These are phyloP conservation scores for Drosophila kohkoa DNA, from an alignment of 1,140 invertebrate genomes.

Conservation along the genomic window DNA sequence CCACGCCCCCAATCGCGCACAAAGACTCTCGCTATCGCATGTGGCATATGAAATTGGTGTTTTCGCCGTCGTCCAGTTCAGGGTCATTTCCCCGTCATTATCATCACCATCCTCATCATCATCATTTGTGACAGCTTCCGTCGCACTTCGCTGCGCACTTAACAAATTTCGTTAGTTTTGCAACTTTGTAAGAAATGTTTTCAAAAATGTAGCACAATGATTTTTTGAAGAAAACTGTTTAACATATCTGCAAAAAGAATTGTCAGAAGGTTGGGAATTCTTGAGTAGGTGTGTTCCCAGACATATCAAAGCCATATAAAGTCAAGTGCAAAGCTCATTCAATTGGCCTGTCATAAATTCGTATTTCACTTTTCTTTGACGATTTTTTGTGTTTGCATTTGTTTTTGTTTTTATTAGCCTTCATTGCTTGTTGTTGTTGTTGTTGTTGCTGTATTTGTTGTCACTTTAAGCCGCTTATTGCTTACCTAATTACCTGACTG, in stretches of 20 bases:
- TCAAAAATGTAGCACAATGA: background rate
- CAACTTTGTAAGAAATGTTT: background rate
- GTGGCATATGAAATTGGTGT: constrained; percentile 46
- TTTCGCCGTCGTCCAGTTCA: constrained; percentile 32
- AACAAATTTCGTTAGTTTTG: constrained; percentile 23
- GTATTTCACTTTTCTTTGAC: constrained; percentile 36
- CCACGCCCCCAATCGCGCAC: background rate
- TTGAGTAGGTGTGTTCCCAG: constrained; percentile 9
- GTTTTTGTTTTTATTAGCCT: constrained; percentile 41
- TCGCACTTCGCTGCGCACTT: constrained; percentile 40
- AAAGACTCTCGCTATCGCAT: constrained; percentile 2
- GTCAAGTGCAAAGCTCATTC: constrained; percentile 13
- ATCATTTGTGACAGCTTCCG: constrained; percentile 23
- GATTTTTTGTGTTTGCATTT: constrained; percentile 40
- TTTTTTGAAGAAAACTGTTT: background rate
- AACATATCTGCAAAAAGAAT: background rate
- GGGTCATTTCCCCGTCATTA: constrained; percentile 36
- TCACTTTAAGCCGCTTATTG: constrained; percentile 71
- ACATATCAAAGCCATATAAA: constrained; percentile 6
- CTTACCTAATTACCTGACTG: constrained; percentile 75
- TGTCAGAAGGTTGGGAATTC: background rate
- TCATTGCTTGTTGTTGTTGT: constrained; percentile 29
- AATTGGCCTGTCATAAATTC: constrained; percentile 24
- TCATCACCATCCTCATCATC: constrained; percentile 12
- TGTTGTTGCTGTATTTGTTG: constrained; percentile 33